Conservation (phyloP, 2,797 vertebrate genomes). For the Spheniscus humboldti region DNA sequence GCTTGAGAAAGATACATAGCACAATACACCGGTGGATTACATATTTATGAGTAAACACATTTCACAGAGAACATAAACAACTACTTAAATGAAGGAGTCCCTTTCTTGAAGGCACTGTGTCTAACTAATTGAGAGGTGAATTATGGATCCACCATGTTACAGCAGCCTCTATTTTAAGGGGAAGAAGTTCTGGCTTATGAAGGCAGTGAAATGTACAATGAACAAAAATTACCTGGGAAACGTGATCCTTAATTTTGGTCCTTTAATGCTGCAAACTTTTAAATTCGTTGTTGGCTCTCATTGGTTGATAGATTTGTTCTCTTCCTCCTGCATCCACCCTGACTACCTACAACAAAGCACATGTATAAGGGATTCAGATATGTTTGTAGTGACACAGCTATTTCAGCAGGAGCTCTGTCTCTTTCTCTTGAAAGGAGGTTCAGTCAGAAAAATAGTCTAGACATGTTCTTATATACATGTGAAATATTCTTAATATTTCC, state of each 20-base stretch:
- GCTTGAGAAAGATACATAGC: not conserved
- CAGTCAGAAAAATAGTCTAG: not conserved
- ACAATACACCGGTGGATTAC: not conserved
- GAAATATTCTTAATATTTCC: not conserved
- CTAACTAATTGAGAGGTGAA: not conserved
- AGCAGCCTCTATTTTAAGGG: not conserved
- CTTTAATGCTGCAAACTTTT: not conserved
- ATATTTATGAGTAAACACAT: conserved; percentile 47
- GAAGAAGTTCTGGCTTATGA: not conserved
- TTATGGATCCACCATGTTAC: not conserved
- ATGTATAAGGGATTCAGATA: not conserved
- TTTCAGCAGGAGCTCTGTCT: not conserved
- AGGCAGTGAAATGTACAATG: not conserved
- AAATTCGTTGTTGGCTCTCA: not conserved
- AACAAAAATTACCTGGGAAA: not conserved
- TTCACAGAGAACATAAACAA: not conserved
- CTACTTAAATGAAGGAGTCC: not conserved
- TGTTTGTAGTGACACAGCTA: not conserved
- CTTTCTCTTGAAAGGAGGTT: not conserved
- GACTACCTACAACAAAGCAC: not conserved
- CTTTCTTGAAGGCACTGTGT: not conserved
- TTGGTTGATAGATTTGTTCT: not conserved
- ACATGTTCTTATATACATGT: not conserved
- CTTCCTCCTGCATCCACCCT: not conserved
- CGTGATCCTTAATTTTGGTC: not conserved